Evolutionary conservation across 2,113 vertebrate genomes (phyloP), one percentile per base, ranked within the genome.

Genomic region (Hyla sarda): DNA sequence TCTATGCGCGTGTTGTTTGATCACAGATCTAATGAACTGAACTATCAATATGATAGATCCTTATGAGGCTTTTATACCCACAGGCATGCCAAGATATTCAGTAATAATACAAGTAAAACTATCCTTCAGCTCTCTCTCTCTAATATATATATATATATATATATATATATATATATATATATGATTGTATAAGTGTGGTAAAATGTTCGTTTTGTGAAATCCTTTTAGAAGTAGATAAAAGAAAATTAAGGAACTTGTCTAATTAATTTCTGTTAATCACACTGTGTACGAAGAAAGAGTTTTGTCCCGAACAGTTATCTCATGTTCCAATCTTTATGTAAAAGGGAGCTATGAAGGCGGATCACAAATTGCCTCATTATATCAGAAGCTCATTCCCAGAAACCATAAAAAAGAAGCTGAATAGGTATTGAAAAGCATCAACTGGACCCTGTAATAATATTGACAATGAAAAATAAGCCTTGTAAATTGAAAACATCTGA

Each of bases 201-300:
- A 6, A 56, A 56, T 56, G 23, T 56, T 56, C 21, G 54, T 19
- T 21, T 56, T 56, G 4, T 56, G 2, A 23, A 56, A 56, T 56
- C 4, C 21, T 56, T 17, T 3, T 16, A 52, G 50, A 52, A 17
- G 14, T 56, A 56, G 54, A 56, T 56, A 4, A 56, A 23, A 23
- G 54, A 56, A 56, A 56, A 54, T 78, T 23, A 54, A 54, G 14
- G 7, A 17, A 34, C 48, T 50, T 17, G 50, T 17, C 50, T 78
- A 3, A 78, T 78, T 78, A 78, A 52, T 21, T 78, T 19, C n/a
- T 78, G 75, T 79, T 56, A 78, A 78, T 58, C 28, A 78, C n/a
- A 78, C n/a, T 58, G 32, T 54, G 34, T 79, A 32, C 60, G 54
- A n/a, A 41, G 32, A 60, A 58, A 58, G 7, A 41, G 19, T 13